These are phyloP conservation scores for Holothuria glaberrima DNA, from an alignment of 35 echinoderm and acorn worm genomes.

Conservation along the genomic window DNA sequence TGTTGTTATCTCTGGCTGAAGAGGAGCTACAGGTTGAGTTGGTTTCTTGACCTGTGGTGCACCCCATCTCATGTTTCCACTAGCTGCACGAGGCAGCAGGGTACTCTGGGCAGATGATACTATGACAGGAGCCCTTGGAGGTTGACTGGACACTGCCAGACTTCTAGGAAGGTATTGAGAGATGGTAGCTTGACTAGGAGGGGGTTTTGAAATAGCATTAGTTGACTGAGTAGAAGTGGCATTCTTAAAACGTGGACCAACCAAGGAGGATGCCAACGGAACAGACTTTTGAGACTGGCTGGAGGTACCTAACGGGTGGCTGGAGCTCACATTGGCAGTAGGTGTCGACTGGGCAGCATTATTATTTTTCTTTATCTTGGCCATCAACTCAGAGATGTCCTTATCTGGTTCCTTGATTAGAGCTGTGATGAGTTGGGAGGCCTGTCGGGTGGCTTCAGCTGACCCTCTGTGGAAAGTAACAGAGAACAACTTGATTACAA, in stretches of 20 bases:
- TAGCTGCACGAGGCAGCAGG: slow-evolving; percentile 32
- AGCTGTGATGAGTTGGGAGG: slow-evolving; percentile 91
- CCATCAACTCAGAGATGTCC: slow-evolving; percentile 89
- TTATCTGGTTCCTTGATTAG: slow-evolving; percentile 98
- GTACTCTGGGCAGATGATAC: slow-evolving; percentile 24
- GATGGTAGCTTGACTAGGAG: slow-evolving; percentile 54
- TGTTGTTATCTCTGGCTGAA: slow-evolving; percentile 19
- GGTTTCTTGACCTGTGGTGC: slow-evolving; percentile 49
- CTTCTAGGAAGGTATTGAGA: slow-evolving; percentile 44
- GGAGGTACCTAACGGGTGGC: background rate
- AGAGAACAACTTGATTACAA: background rate
- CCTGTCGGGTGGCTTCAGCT: slow-evolving; percentile 94
- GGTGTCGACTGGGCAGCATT: slow-evolving; percentile 35
- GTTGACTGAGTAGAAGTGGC: background rate
- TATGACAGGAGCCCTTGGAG: slow-evolving; percentile 22
- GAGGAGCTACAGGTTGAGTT: background rate
- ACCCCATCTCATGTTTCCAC: slow-evolving; percentile 41
- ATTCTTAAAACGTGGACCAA: slow-evolving; percentile 21
- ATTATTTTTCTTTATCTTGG: slow-evolving; percentile 76
- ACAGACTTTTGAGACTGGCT: background rate
- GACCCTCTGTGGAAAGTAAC: slow-evolving; percentile 81
- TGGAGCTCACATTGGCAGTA: slow-evolving; percentile 24
- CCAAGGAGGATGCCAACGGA: background rate
- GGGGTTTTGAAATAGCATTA: slow-evolving; percentile 55
- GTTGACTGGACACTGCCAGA: slow-evolving; percentile 30